Evolutionary conservation across 2,888 invertebrate species (phyloP).

Genomic region (Hypena proboscidalis): DNA sequence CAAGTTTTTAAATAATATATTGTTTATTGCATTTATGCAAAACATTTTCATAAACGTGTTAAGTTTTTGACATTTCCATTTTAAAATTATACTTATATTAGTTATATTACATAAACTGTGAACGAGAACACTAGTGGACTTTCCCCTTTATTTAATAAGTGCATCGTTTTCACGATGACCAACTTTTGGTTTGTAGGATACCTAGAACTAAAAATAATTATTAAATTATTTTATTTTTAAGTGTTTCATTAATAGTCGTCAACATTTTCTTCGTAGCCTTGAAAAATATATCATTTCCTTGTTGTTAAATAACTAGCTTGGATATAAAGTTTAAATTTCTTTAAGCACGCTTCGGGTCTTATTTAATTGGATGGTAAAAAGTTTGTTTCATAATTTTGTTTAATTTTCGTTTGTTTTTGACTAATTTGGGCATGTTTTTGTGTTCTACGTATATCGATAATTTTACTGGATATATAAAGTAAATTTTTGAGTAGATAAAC

Average conservation of each 20-base stretch:
- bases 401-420: too few species aligned
- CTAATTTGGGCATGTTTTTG: too few species aligned
- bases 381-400: background rate
- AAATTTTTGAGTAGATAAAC: too few species aligned
- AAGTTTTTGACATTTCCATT: too few species aligned
- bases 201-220: conserved; percentile 22
- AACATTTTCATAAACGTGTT: too few species aligned
- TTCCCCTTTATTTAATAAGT: conserved; percentile 40
- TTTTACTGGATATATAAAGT: too few species aligned
- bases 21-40: too few species aligned
- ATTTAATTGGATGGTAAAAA: background rate
- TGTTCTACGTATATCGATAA: too few species aligned
- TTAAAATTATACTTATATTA: too few species aligned
- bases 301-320: background rate
- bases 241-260: conserved; percentile 3
- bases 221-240: conserved; percentile 18
- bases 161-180: conserved; percentile 27
- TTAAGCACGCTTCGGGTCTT: background rate
- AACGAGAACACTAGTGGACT: conserved; percentile 45
- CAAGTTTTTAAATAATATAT: too few species aligned
- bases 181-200: conserved; percentile 16
- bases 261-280: background rate
- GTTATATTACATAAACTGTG: too few species aligned
- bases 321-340: background rate
- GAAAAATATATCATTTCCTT: background rate